Evolutionary conservation across 2,888 invertebrate genomes (phyloP).

Genomic region (Oscheius sp.): DNA sequence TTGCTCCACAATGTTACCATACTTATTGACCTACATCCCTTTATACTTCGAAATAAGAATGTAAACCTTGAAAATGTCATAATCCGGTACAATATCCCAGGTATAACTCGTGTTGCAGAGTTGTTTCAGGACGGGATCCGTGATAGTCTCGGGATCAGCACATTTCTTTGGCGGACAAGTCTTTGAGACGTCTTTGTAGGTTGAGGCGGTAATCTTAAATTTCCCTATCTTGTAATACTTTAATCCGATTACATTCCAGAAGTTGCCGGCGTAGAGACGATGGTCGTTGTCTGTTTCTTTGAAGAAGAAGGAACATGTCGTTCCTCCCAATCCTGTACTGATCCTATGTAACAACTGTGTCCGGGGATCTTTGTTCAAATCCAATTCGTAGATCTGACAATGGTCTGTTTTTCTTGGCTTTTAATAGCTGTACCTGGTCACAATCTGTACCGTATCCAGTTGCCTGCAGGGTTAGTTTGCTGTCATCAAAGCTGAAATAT

Average conservation of each 20-base stretch:
- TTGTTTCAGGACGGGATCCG: conserved; percentile 48
- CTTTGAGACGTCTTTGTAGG: conserved; percentile 46
- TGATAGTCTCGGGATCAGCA: conserved; percentile 40
- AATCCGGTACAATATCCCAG: conserved; percentile 68
- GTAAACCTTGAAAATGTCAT: conserved; percentile 67
- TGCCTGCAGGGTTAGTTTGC: conserved; percentile 66
- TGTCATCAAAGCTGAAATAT: conserved; percentile 69
- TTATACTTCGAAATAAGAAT: no score
- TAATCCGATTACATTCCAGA: conserved; percentile 49
- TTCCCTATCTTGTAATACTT: background rate
- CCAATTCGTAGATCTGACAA: conserved; percentile 66
- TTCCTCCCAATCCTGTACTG: conserved; percentile 63
- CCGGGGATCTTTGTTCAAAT: conserved; percentile 57
- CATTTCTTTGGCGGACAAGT: conserved; percentile 66
- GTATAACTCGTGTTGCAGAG: conserved; percentile 66
- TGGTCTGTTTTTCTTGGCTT: background rate
- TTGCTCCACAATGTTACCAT: conserved; percentile 65
- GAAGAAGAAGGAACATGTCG: conserved; percentile 69
- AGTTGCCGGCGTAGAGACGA: conserved; percentile 68
- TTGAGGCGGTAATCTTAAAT: conserved; percentile 14
- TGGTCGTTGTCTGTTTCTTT: conserved; percentile 62
- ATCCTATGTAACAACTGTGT: conserved; percentile 51
- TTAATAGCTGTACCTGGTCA: conserved; percentile 53
- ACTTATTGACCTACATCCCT: conserved; percentile 57
- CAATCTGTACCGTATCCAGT: conserved; percentile 66